Base-by-base conservation (phyloP, 2,797 vertebrate species). In the Anisognathus igniventris region DNA sequence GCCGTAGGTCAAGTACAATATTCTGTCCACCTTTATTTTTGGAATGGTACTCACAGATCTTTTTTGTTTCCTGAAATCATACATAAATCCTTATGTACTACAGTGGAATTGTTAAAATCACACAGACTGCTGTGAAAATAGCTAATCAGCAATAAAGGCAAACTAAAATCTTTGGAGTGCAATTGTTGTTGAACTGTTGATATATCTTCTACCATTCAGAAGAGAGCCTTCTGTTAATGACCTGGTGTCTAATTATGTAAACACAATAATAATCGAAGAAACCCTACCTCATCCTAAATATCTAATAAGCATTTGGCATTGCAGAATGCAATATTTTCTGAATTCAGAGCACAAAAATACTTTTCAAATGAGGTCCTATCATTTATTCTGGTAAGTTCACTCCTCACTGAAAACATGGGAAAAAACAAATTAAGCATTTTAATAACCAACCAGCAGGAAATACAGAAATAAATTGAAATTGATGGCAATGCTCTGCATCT, bases 391-490 rank as follows among this genome's bases (percentile, higher is more conserved):
- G 3, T 91, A 83, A 91, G 2, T 60, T 85, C 67, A 75, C 16
- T 92, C 47, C 65, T 86, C 37, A n/a, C n/a, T 74, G 86, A 93
- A 91, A 91, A 90, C 58, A 88, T 64, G 56, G 72, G 27, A 31
- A 94, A 84, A 91, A 95, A 90, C 50, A 21, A 90, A 78, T 79
- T 73, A 85, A 87, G 20, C 74, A 28, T 37, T 83, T 57, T 65
- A 85, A 90, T 67, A 90, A 70, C 13, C 37, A 80, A 40, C 39
- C 71, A 96, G 21, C 65, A 92, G 82, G 65, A 93, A 92, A 95
- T 85, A 82, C 14, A 86, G 86, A 94, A 96, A 95, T 79, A 94
- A 92, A 74, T 68, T 47, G 81, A 92, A 91, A 53, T 53, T 73
- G 51, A 82, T 79, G 30, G 22, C 50, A 71, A 17, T 42, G 27